phyloP scores from a whole-genome alignment of 2,888 invertebrate species.

The Cryptocephalus moraei region DNA sequence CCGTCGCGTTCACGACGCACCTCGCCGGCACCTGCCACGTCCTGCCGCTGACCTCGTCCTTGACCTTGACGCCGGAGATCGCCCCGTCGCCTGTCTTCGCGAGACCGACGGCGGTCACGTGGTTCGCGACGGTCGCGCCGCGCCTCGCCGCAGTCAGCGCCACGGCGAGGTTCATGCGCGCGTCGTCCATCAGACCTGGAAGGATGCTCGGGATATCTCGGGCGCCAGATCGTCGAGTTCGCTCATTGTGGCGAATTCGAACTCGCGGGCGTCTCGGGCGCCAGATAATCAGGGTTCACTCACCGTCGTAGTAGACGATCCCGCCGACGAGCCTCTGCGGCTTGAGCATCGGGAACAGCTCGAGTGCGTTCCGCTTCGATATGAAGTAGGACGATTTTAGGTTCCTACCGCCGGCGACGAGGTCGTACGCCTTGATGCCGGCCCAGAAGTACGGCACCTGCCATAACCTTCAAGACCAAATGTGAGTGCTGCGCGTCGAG shows the following conservation, averaged over 20 bases:
- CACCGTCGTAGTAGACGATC: constrained; percentile 99
- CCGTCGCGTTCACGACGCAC: constrained; percentile 95
- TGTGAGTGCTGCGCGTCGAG: background rate
- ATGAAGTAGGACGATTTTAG: constrained; percentile 93
- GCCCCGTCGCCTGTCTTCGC: constrained; percentile 52
- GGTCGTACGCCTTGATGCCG: constrained; percentile 96
- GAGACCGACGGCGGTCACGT: constrained; percentile 71
- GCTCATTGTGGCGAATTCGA: too few relatives aligned
- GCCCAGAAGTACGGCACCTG: constrained; percentile 98
- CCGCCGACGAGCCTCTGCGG: constrained; percentile 92
- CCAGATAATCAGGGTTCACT: too few relatives aligned
- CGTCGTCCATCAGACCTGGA: constrained; percentile 95
- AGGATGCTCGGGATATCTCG: too few relatives aligned
- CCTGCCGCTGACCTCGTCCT: constrained; percentile 72
- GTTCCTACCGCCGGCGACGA: constrained; percentile 92
- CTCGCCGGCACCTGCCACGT: constrained; percentile 83
- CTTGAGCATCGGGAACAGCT: constrained; percentile 96
- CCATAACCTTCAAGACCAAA: constrained; percentile 74
- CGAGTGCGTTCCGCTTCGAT: constrained; percentile 86
- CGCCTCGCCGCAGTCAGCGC: constrained; percentile 91
- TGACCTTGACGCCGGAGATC: constrained; percentile 60
- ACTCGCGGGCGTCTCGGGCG: too few relatives aligned
- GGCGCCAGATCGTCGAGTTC: too few relatives aligned
- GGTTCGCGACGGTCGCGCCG: constrained; percentile 92
- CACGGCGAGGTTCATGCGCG: constrained; percentile 94